Evolutionary conservation across 2,797 vertebrate species (phyloP), one percentile per base, ranked within the genome.

Genomic region (Trichosurus vulpecula): DNA sequence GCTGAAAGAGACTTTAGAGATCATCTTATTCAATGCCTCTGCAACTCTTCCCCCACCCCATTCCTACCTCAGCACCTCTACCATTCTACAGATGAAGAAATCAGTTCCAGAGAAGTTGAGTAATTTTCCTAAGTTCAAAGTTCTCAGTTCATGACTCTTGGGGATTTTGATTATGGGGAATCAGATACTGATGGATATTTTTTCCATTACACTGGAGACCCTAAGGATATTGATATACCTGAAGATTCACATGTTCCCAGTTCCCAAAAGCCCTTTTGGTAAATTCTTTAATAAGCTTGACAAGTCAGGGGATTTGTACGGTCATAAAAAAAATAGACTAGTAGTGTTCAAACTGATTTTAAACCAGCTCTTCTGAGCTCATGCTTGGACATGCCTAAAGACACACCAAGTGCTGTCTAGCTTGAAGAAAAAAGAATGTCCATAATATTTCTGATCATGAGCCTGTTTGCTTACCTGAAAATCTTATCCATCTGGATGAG

Each of bases 151-250:
- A 99, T 99, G 0, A 98, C 99, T 96, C 99, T 99, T 93, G 99
- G 99, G 97, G 99, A 99, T 97, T 98, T 99, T 53, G 99, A 98
- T 53, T 97, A 99, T 97, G 99, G 99, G 74, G 99, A 99, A 97
- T 99, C 99, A 0, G 99, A 99, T 96, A 99, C 99, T 0, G 99
- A 99, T 41, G 98, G 99, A 0, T 99, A 99, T 97, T 99, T 99
- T 97, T 99, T 98, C 99, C 99, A 97, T 56, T 97, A 92, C 98
- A 99, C 96, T 98, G 98, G 99, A 61, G 99, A 99, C 98, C 99
- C 99, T 66, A 99, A 99, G 98, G 99, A 99, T 96, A 99, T 98
- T 4, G 99, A 98, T 97, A 97, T 99, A 96, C 98, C 98, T n/a
- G 99, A 99, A 93, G 99, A 98, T 98, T 99, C 99, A 30, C 87